A percentile compares a stretch with the other conserved stretches of the same genome.
Evolutionary conservation across 1,140 invertebrate species (phyloP).

Genomic region (Drosophila jambulina): DNA sequence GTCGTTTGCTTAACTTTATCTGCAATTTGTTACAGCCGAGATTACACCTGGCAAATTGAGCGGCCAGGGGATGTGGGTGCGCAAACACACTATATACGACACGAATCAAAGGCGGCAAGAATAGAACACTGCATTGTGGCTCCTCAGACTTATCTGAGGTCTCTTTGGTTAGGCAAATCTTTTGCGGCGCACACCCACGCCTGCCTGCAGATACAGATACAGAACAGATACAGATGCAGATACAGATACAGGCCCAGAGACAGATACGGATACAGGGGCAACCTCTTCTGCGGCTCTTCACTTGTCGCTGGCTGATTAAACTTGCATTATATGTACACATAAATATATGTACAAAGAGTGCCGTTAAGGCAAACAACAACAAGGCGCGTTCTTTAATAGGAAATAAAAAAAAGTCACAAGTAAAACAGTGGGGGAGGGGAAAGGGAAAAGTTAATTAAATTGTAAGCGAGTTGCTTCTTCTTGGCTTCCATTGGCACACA

Average conservation of each 20-base stretch:
- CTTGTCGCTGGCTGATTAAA: slow-evolving; percentile 80
- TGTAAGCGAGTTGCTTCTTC: slow-evolving; percentile 55
- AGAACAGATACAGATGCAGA: slow-evolving; percentile 7
- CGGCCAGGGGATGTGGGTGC: background rate
- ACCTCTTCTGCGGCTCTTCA: slow-evolving; percentile 33
- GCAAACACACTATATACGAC: background rate
- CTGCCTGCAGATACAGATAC: slow-evolving; percentile 14
- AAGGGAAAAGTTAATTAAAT: slow-evolving; percentile 76
- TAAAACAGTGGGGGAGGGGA: background rate
- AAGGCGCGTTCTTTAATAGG: slow-evolving; percentile 72
- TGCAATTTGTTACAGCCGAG: slow-evolving; percentile 67
- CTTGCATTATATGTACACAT: slow-evolving; percentile 72
- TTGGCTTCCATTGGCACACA: slow-evolving; percentile 34
- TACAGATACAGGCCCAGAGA: background rate
- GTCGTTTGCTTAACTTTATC: slow-evolving; percentile 80
- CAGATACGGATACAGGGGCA: slow-evolving; percentile 30
- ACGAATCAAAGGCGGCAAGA: slow-evolving; percentile 65
- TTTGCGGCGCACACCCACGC: slow-evolving; percentile 33
- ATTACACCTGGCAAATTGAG: slow-evolving; percentile 73
- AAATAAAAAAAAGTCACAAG: slow-evolving; percentile 53
- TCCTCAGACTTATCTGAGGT: slow-evolving; percentile 62
- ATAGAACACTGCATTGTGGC: slow-evolving; percentile 53
- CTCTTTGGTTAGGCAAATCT: slow-evolving; percentile 71
- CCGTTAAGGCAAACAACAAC: slow-evolving; percentile 74
- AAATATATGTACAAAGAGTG: slow-evolving; percentile 64